Conservation (phyloP, 2,113 vertebrate genomes). For the Parus major region DNA sequence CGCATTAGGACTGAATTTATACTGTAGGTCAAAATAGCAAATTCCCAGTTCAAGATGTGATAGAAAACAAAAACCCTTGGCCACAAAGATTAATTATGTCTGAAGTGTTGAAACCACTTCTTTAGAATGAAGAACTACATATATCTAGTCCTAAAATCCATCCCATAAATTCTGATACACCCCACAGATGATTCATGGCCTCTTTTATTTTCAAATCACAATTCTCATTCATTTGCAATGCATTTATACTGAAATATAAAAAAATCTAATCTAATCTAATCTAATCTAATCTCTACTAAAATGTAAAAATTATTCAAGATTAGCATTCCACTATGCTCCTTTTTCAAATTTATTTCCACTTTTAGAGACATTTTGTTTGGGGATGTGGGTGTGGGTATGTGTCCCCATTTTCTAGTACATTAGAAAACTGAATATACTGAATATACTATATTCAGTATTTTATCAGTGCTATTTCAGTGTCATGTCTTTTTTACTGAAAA, state of each 20-base stretch:
- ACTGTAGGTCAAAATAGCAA: neutral
- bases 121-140: neutral
- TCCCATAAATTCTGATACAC: neutral
- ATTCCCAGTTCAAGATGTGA: neutral
- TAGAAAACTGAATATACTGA: neutral
- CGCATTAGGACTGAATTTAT: neutral
- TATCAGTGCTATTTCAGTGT: neutral
- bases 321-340: neutral
- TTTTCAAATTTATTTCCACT: neutral
- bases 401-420: neutral
- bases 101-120: neutral
- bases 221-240: neutral
- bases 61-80: neutral
- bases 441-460: neutral
- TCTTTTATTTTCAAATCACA: neutral
- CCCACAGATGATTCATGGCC: neutral
- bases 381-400: accelerated
- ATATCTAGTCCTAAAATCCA: neutral
- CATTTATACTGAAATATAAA: neutral
- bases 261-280: too few species aligned
- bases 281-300: too few species aligned
- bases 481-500: neutral
- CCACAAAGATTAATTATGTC: neutral
- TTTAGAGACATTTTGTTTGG: neutral
- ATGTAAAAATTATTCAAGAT: neutral